Conservation (phyloP, 2,797 vertebrate genomes). For the Nannoperca australis region DNA sequence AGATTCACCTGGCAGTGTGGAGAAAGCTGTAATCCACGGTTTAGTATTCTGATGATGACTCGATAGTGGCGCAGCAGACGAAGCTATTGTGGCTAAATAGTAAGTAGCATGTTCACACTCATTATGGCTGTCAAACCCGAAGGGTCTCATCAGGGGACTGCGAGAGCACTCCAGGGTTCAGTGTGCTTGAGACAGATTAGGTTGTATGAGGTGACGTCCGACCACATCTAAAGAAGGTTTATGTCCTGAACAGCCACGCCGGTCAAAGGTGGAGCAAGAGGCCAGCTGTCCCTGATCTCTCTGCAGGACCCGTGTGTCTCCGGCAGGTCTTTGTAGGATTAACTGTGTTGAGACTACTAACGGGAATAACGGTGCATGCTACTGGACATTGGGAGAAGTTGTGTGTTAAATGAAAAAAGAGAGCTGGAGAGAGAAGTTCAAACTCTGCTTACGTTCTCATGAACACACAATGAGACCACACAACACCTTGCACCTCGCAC, state of each 20-base stretch:
- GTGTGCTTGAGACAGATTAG: not conserved
- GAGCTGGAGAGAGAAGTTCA: too few relatives aligned
- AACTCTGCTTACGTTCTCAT: too few relatives aligned
- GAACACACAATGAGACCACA: too few relatives aligned
- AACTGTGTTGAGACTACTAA: not conserved
- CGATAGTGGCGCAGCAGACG: slow-evolving; percentile 15
- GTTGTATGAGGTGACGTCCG: not conserved
- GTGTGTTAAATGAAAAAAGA: too few relatives aligned
- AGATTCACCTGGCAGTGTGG: slow-evolving; percentile 40
- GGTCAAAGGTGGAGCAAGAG: not conserved
- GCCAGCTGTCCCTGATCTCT: not conserved
- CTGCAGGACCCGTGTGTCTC: not conserved
- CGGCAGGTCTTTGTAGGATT: not conserved
- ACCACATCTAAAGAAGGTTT: not conserved
- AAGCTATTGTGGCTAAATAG: slow-evolving; percentile 29
- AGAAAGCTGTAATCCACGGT: slow-evolving; percentile 43
- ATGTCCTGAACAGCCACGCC: not conserved
- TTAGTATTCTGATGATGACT: slow-evolving; percentile 49
- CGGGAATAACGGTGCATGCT: not conserved
- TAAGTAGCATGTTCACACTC: slow-evolving; percentile 21
- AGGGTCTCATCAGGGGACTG: not conserved
- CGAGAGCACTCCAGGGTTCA: not conserved
- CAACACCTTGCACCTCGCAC: not conserved
- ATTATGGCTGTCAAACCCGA: not conserved
- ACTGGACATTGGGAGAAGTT: too few relatives aligned